Conservation (phyloP, 92 coral and sea anemone species). For the Pocillopora meandrina region DNA sequence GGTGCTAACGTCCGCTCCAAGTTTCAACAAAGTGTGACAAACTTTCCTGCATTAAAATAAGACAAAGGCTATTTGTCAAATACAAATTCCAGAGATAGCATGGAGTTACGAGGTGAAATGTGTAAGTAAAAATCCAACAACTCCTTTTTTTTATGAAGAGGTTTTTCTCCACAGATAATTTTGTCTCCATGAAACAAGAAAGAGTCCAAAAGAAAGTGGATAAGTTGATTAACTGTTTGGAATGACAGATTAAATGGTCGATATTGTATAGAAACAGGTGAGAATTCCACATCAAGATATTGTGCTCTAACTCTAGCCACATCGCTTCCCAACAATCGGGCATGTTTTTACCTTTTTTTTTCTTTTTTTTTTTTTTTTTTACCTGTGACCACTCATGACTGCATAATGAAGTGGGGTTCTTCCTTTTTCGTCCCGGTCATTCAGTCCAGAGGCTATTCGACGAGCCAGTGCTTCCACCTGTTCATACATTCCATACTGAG, state of each 20-base stretch:
- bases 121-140: background rate
- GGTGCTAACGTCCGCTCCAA: conserved; percentile 68
- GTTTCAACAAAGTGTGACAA: conserved; percentile 45
- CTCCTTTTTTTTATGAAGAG: too few relatives aligned
- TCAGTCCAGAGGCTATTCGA: conserved; percentile 69
- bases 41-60: conserved; percentile 51
- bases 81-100: background rate
- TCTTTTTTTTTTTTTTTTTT: background rate
- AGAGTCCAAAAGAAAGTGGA: too few relatives aligned
- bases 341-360: too few relatives aligned
- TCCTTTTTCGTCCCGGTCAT: conserved; percentile 82
- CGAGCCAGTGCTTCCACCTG: conserved; percentile 80
- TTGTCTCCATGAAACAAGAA: too few relatives aligned
- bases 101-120: background rate
- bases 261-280: too few relatives aligned
- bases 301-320: too few relatives aligned
- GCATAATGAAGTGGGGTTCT: conserved; percentile 76
- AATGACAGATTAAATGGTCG: too few relatives aligned
- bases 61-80: too few relatives aligned
- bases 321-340: background rate
- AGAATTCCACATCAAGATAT: too few relatives aligned
- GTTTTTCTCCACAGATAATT: too few relatives aligned
- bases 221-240: too few relatives aligned
- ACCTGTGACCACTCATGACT: conserved; percentile 79
- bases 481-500: conserved; percentile 64